Evolutionary conservation across 1,140 invertebrate species (phyloP), one percentile per base, ranked within the genome.

Genomic region (Drosophila miranda): DNA sequence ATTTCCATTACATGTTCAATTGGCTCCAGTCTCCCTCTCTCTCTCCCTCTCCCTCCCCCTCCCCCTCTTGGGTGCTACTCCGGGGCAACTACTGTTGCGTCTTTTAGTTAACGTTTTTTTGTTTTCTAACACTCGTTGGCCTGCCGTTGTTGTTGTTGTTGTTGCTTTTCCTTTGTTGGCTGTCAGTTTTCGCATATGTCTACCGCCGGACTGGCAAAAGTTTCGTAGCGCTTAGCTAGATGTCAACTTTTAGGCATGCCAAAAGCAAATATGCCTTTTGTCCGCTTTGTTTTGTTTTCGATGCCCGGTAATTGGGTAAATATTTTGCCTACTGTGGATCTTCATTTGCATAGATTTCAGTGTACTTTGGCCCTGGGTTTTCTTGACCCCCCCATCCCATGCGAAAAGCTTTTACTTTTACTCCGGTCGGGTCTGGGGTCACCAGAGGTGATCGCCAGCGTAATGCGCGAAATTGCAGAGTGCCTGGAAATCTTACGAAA

Each of bases 101-200:
- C 60, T 86, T 66, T 64, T 63, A 55, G 63, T 72, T 62, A 59
- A 82, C 68, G 51, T 16, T 50, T 61, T 71, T 76, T 80, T 80
- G 64, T 86, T 84, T 77, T 80, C 50, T 60, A 58, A 76, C 76
- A 78, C 72, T 45, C 67, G 44, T 38, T 38, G 5, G 11, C 30
- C 9, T 34, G 30, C 9, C 11, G 3, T 11, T 38, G 41, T 49
- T 34, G 9, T 44, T 43, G 42, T 42, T 63, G 41, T 64, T 84
- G 71, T 76, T 83, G 80, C 61, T 69, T 73, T 86, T 86, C 80
- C 77, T 44, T 69, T 74, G 82, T 86, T 81, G 60, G 50, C 77
- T 86, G 82, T 86, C 74, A 86, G 21, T 87, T 86, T 87, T 86
- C 82, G 77, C 81, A 75, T 81, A 60, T 81, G 77, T 84, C 80